Evolutionary conservation across 2,888 invertebrate species (phyloP).

Genomic region (Emmelina monodactyla): DNA sequence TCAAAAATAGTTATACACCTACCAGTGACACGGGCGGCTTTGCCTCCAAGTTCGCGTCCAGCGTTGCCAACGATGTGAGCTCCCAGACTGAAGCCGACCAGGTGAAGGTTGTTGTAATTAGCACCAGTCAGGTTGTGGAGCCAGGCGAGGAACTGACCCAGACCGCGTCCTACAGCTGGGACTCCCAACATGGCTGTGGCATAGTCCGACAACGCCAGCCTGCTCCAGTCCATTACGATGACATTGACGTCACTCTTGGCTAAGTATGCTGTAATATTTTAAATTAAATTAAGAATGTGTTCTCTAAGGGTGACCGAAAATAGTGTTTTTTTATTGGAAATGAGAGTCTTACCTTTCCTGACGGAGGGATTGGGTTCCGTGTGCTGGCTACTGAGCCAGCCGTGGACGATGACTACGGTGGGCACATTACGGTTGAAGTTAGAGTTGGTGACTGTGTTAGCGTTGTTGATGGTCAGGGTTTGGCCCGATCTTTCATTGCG

Average conservation of each 20-base stretch:
- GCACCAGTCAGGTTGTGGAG: slow-evolving; percentile 29
- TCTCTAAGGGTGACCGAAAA: too few species aligned
- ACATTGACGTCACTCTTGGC: slow-evolving; percentile 35
- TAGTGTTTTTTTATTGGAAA: too few species aligned
- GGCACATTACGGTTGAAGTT: slow-evolving; percentile 24
- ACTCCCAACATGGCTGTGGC: slow-evolving; percentile 33
- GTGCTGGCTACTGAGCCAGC: slow-evolving; percentile 27
- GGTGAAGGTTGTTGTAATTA: slow-evolving; percentile 31
- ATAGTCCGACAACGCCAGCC: slow-evolving; percentile 30
- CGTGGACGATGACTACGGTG: slow-evolving; percentile 29
- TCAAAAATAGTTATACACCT: too few species aligned
- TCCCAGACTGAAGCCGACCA: slow-evolving; percentile 56
- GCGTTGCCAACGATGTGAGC: slow-evolving; percentile 51
- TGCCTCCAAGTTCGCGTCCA: slow-evolving; percentile 35
- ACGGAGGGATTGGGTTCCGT: slow-evolving; percentile 20
- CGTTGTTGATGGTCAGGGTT: slow-evolving; percentile 23
- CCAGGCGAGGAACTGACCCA: slow-evolving; percentile 45
- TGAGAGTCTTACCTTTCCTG: slow-evolving; percentile 28
- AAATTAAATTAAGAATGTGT: too few species aligned
- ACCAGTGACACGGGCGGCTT: slow-evolving; percentile 45
- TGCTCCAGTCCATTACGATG: slow-evolving; percentile 45
- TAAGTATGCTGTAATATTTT: slow-evolving; percentile 33
- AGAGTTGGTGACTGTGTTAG: slow-evolving; percentile 22
- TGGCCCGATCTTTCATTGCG: slow-evolving; percentile 22
- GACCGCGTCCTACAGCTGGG: slow-evolving; percentile 37